Evolutionary conservation across 1,140 invertebrate species (phyloP).

Genomic region (Neodiprion lecontei): DNA sequence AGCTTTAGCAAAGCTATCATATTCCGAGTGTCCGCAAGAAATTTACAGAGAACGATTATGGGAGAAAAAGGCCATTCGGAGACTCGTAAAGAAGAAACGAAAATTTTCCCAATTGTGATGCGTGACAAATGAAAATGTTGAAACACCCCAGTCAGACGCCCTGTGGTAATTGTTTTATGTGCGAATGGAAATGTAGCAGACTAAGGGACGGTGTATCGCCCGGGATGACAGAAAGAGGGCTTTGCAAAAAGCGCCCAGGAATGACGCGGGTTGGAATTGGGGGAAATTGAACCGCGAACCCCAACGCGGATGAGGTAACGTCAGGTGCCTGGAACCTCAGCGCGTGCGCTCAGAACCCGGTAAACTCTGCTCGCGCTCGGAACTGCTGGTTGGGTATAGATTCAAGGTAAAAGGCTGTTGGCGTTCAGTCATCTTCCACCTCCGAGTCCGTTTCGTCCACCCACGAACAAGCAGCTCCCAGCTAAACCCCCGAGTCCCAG

Average conservation of each 20-base stretch:
- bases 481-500: not conserved
- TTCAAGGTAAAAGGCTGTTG: not conserved
- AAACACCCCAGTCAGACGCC: too few relatives aligned
- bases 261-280: not conserved
- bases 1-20: too few relatives aligned
- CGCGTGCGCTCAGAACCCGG: not conserved
- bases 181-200: not conserved
- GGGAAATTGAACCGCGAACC: not conserved
- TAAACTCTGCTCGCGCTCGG: not conserved
- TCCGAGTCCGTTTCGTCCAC: not conserved
- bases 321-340: not conserved
- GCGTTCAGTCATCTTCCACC: not conserved
- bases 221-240: not conserved
- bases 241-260: not conserved
- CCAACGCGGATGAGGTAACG: not conserved
- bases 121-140: too few relatives aligned
- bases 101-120: too few relatives aligned
- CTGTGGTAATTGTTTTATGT: not conserved
- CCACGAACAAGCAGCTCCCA: not conserved
- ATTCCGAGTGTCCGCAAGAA: too few relatives aligned
- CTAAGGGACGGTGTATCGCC: too few relatives aligned
- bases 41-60: not conserved
- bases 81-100: not conserved
- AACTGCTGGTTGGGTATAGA: slow-evolving; percentile 2
- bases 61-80: not conserved